Base-by-base conservation (phyloP, 1,140 invertebrate species). In the Ericerus pela region DNA sequence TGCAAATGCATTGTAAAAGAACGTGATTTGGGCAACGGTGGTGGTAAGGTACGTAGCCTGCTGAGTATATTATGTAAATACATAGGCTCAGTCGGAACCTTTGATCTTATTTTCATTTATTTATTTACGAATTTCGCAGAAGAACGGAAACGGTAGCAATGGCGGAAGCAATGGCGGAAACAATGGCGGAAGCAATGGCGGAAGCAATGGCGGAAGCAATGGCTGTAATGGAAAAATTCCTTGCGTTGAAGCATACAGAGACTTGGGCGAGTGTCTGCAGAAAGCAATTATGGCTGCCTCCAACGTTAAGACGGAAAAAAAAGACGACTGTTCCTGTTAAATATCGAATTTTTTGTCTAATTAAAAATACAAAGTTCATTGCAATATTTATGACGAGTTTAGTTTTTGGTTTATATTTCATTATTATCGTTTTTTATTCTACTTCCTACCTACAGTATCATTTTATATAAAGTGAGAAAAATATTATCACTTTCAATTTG, bases 1-100 rank as follows among this genome's bases (percentile, higher is more conserved):
- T 47, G 41, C 20, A 47, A 24, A 47, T 47, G 41, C 20, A 47
- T 47, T 24, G 41, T 47, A 22, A 47, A 3, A 20, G 41, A 47
- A 47, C 22, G 41, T 24, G 16, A 10, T 22, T 4, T 47, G 4
- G 41, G 41, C 20, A 47, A 24, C 22, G 22, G 41, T 16, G 26
- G 22, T 24, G 41, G 22, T 5, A 47, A 3, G 5, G 41, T 24
- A 47, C 22, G 41, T 24, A 24, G 8, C 8, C 4, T 47, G 4
- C 20, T 47, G 41, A 47, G 41, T 47, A 14, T 3, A 47, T n/a
- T n/a, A n/a, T n/a, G n/a, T n/a, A n/a, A n/a, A n/a, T n/a, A n/a
- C n/a, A n/a, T n/a, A n/a, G n/a, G n/a, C n/a, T n/a, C n/a, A n/a
- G n/a, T n/a, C n/a, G n/a, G n/a, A n/a, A n/a, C n/a, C n/a, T n/a